phyloP scores from a whole-genome alignment of 1,140 invertebrate genomes.

The Melanaphis sacchari region DNA sequence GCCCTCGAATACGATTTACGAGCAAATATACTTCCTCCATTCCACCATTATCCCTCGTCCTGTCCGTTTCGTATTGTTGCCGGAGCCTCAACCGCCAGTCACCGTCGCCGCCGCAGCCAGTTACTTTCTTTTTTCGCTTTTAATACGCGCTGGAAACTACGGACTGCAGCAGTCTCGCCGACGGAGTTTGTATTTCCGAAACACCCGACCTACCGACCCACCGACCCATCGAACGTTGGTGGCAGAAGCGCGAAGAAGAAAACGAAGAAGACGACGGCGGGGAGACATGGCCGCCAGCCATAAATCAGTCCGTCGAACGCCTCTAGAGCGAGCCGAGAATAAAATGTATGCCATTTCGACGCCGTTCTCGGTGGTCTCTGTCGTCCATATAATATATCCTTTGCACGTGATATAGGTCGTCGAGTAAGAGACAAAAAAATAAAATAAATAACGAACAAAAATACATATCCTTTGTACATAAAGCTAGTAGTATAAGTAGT shows the following conservation, averaged over 20 bases:
- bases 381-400: background rate
- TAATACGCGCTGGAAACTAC: background rate
- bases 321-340: background rate
- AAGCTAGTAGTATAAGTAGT: background rate
- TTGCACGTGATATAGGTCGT: background rate
- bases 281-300: background rate
- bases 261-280: background rate
- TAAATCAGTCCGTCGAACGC: constrained; percentile 37
- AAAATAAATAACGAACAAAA: background rate
- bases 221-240: background rate
- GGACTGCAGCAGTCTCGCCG: background rate
- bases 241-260: background rate
- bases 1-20: constrained; percentile 12
- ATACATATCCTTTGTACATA: background rate
- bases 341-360: background rate
- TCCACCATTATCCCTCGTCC: background rate
- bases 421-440: background rate
- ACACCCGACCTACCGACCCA: background rate
- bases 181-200: background rate
- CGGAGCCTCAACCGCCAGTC: background rate
- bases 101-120: background rate
- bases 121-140: background rate
- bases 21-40: background rate
- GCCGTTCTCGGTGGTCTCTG: background rate
- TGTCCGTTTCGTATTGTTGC: background rate